Percentiles rank a stretch among this genome's conserved stretches.
phyloP scores from a whole-genome alignment of 2,797 vertebrate genomes.

The Chelon labrosus region DNA sequence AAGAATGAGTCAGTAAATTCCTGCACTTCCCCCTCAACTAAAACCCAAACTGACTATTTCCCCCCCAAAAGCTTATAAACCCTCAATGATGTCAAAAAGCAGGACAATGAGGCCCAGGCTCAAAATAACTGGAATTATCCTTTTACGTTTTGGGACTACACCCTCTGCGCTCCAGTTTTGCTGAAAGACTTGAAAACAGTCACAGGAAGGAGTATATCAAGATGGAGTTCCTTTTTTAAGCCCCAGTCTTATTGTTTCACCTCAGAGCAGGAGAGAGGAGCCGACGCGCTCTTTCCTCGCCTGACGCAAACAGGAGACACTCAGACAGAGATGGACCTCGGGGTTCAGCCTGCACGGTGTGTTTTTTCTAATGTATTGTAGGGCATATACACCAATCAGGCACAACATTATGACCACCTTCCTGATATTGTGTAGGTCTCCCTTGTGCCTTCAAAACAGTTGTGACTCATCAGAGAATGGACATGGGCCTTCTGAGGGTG shows the following conservation, averaged over 20 bases:
- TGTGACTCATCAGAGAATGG: too few species aligned
- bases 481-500: too few species aligned
- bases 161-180: constrained; percentile 69
- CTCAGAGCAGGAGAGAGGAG: constrained; percentile 69
- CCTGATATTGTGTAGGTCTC: too few species aligned
- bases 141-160: constrained; percentile 71
- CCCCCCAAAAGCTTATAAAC: background rate
- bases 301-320: constrained; percentile 73
- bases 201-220: constrained; percentile 91
- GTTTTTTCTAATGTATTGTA: constrained; percentile 31
- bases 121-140: constrained; percentile 62
- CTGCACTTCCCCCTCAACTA: background rate
- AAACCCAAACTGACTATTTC: background rate
- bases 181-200: constrained; percentile 87
- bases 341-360: constrained; percentile 20
- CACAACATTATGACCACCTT: too few species aligned
- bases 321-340: constrained; percentile 36
- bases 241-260: constrained; percentile 89
- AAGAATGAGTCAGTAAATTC: background rate
- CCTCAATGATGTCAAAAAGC: constrained; percentile 2
- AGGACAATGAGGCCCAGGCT: constrained; percentile 50
- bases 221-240: constrained; percentile 89
- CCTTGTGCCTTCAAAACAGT: too few species aligned
- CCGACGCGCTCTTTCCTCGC: constrained; percentile 67
- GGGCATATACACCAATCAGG: background rate